Base-by-base conservation (phyloP, 2,888 invertebrate species). In the Aromia moschata region DNA sequence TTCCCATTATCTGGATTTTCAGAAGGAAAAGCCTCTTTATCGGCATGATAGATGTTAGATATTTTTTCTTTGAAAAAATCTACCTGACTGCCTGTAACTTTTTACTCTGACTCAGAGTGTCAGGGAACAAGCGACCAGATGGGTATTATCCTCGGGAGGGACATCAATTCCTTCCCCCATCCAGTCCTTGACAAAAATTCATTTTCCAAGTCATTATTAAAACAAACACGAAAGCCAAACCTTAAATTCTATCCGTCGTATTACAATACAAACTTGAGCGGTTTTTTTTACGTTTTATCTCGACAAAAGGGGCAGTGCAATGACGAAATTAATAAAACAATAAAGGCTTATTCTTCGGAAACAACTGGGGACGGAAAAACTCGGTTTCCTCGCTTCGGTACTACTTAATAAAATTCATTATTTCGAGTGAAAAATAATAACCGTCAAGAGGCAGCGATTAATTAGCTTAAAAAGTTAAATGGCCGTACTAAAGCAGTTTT, bases 381-480 rank as follows among this genome's bases (percentile, higher is more conserved):
- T 25, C 17, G 11, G 11, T 18, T 43, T 20, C n/a, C 9, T 15
- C 16, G 7, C 37, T 10, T 16, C 12, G 14, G n/a, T 16, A 3
- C 1, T 10, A 16, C 4, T 12, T 36, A n/a, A 25, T 15, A 10
- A 38, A 49, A 49, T 49, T 25, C 30, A 49, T 49, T 33, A 15
- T 33, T 15, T 9, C n/a, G 37, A 17, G 2, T 9, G 17, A 37
- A 46, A 38, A 37, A 25, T 38, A 38, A 36, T 20, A 33, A 40
- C 25, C 49, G 16, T 49, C n/a, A 18, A 36, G 33, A 25, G 33
- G 12, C 53, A 58, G 43, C 17, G 36, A 45, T 56, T 64, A 59
- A 64, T 59, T 56, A 54, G 40, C 56, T 64, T 56, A 58, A 46
- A 58, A 61, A 64, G 52, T 59, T 61, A 51, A 61, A 61, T 44